Evolutionary conservation across 2,113 vertebrate genomes (phyloP), one percentile per base, ranked within the genome.

Genomic region (sheep (Ovis aries)): DNA sequence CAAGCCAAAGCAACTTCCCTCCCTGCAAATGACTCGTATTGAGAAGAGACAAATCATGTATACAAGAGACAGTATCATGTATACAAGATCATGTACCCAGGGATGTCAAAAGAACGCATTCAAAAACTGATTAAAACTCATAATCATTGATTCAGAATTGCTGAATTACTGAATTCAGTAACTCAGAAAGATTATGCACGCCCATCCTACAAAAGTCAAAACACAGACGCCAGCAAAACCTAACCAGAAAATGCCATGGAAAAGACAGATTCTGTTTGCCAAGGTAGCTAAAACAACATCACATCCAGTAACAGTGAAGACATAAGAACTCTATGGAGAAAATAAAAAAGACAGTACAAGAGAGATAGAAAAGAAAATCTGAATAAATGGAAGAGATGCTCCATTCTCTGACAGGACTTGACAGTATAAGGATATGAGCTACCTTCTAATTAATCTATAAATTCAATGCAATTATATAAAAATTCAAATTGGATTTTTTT

Each of bases 11-110:
- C 10, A 7, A 2, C 25, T 33, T 19, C 45, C 36, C 19, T 25
- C 14, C 14, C 50, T 43, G 23, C 10, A 3, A 5, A n/a, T 23
- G 2, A 19, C n/a, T 6, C 11, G 1, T 3, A 11, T 1, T 7
- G 59, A 12, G 57, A 78, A 62, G 27, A 81, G 80, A 40, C 1
- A 9, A 36, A 10, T 12, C 45, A 43, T 43, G 43, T 43, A 43
- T 43, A 43, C 43, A 43, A 43, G 43, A 43, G 43, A 43, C 27
- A 11, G 7, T 27, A 17, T 57, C 48, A 50, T 50, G 48, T 50
- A 50, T 12, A 15, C 14, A 77, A 36, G 31, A 14, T 17, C 53
- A 1, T 17, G 15, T 43, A 6, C 21, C 50, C 16, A 36, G 14
- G 64, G 40, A 92, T 48, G 25, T 23, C 93, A 92, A 59, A 52